Evolutionary conservation across 1,140 invertebrate genomes (phyloP), one percentile per base, ranked within the genome.

Genomic region (Druon quercuslanigerum): DNA sequence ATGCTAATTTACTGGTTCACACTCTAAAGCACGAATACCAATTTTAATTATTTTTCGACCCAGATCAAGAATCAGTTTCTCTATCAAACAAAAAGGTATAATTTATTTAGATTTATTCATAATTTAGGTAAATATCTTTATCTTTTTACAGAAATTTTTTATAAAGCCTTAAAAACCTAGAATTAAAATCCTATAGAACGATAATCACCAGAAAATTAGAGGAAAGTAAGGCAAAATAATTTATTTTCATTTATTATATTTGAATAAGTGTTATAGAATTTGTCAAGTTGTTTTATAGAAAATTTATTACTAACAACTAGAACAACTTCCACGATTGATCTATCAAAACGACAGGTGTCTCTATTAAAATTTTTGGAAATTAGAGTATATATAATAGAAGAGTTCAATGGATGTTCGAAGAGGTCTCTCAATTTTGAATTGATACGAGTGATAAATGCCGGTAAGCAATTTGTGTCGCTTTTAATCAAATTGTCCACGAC

Each of bases 401-500:
- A 12, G 8, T 57, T 57, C 9, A 19, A 57, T 60, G 40, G 3
- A 5, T 13, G 12, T 33, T 20, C 5, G 5, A 60, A 60, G 25
- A 20, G 14, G 11, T 5, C 16, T 7, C 12, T 25, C 16, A 7
- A 33, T 60, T 60, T 60, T 33, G 13, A 60, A 60, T 33, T 60
- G 33, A 60, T 60, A 20, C 9, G 7, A 20, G 11, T 13, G 20
- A 52, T 74, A 75, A 77, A 82, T 79, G 77, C 76, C 77, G 77
- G 73, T 71, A 78, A 77, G 73, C 40, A 51, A 77, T 80, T 79
- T 80, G 70, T 73, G 76, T 78, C 57, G 75, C 70, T 60, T 72
- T 74, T 66, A 57, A 73, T 75, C 71, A 84, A 82, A 83, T 82
- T 84, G 76, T 78, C 80, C 57, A 76, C 76, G 75, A 72, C 79